Base-by-base conservation (phyloP, 2,888 invertebrate genomes). In the Pasiphila rectangulata region DNA sequence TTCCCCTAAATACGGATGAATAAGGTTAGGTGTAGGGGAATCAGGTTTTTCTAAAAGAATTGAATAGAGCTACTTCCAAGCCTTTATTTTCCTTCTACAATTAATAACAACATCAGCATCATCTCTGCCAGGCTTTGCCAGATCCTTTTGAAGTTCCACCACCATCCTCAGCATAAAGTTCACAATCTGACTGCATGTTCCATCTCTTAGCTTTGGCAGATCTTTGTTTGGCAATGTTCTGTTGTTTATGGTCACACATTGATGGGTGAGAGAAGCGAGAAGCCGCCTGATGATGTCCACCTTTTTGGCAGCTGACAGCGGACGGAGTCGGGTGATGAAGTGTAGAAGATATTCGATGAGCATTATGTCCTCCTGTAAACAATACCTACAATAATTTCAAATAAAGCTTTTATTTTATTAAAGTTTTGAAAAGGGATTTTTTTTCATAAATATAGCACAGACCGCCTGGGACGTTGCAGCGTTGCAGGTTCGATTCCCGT, bases 341-440 rank as follows among this genome's bases (percentile, higher is more conserved):
- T 93, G 90, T 5, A 94, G 75, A 4, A 94, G 68, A 71, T 95
- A 95, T 70, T 94, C 94, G n/a, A 94, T 67, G 0, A 94, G 88
- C 66, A 91, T 92, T 47, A 91, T 89, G 54, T 91, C 90, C 62
- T 91, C 93, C 93, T 93, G 79, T 34, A 86, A 42, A 30, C 51
- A 57, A 37, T 34, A 24, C 5, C 2, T 9, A 10, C 13, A n/a
- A 29, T 10, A 29, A 13, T 6, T 7, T 29, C 13, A 15, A 12
- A 13, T 7, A 3, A n/a, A 1, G 5, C 10, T 25, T 24, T 12
- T n/a, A n/a, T n/a, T n/a, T n/a, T n/a, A n/a, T n/a, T n/a, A n/a
- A n/a, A n/a, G n/a, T n/a, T n/a, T n/a, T n/a, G n/a, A n/a, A n/a
- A n/a, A n/a, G n/a, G n/a, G n/a, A n/a, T n/a, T n/a, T n/a, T n/a